Evolutionary conservation across 2,113 vertebrate genomes (phyloP).

Genomic region (Eonycteris spelaea): DNA sequence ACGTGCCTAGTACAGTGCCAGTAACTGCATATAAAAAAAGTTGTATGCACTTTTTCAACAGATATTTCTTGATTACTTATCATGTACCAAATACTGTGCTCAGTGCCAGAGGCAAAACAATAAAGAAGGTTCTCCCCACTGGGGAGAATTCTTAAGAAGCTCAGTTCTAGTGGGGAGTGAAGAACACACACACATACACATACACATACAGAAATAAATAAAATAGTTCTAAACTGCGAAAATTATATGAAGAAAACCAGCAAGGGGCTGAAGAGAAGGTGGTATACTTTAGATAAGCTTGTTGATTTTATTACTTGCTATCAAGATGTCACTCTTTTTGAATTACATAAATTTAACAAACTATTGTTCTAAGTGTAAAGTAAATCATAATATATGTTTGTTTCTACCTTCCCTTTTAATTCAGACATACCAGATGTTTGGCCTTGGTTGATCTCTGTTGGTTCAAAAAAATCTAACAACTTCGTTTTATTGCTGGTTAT

Average conservation of each 20-base stretch:
- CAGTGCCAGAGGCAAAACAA: neutral
- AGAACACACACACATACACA: neutral
- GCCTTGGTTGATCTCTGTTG: neutral
- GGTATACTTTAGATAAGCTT: neutral
- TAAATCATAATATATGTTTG: neutral
- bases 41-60: neutral
- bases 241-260: neutral
- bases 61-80: neutral
- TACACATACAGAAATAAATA: neutral
- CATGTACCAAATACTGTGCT: neutral
- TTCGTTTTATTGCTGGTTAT: slow-evolving; percentile 21
- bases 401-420: neutral
- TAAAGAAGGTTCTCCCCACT: neutral
- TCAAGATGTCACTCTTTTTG: neutral
- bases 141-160: neutral
- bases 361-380: neutral
- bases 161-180: neutral
- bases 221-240: neutral
- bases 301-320: neutral
- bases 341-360: neutral
- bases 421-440: neutral
- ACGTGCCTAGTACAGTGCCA: neutral
- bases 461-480: neutral
- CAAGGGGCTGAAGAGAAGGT: neutral
- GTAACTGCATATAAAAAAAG: neutral